These are phyloP conservation scores for Apis cerana DNA, from an alignment of 1,140 invertebrate species.

Conservation along the genomic window DNA sequence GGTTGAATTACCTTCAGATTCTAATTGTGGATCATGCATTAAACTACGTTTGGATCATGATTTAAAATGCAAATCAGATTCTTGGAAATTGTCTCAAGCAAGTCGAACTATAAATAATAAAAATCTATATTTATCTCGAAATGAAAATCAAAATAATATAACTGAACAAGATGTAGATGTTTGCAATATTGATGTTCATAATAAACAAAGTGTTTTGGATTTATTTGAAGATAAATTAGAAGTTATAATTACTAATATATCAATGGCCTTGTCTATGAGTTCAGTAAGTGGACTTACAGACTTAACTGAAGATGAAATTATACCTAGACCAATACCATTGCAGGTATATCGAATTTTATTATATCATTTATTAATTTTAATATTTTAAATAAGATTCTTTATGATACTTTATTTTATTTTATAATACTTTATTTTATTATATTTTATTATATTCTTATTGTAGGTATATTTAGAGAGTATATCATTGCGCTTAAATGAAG, in stretches of 20 bases:
- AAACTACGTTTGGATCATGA: slow-evolving; percentile 85
- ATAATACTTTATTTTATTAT: slow-evolving; percentile 9
- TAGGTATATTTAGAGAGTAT: slow-evolving; percentile 87
- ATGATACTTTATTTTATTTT: background rate
- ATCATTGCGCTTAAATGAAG: slow-evolving; percentile 88
- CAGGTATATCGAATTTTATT: slow-evolving; percentile 81
- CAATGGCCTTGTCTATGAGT: slow-evolving; percentile 89
- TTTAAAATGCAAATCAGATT: slow-evolving; percentile 79
- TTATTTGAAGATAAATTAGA: slow-evolving; percentile 81
- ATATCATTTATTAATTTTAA: background rate
- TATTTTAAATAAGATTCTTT: background rate
- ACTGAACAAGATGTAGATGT: background rate
- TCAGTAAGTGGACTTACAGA: slow-evolving; percentile 89
- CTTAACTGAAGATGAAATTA: slow-evolving; percentile 92
- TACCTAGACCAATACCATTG: slow-evolving; percentile 89
- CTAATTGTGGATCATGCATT: slow-evolving; percentile 81
- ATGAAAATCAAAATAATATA: slow-evolving; percentile 50
- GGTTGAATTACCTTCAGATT: slow-evolving; percentile 84
- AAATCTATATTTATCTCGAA: slow-evolving; percentile 45
- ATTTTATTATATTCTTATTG: slow-evolving; percentile 62
- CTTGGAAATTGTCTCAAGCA: slow-evolving; percentile 75
- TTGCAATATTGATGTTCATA: slow-evolving; percentile 66
- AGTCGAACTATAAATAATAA: slow-evolving; percentile 55
- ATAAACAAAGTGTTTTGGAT: slow-evolving; percentile 72
- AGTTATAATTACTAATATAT: slow-evolving; percentile 85